Evolutionary conservation across 2,797 vertebrate genomes (phyloP).

Genomic region (Streptopelia turtur): DNA sequence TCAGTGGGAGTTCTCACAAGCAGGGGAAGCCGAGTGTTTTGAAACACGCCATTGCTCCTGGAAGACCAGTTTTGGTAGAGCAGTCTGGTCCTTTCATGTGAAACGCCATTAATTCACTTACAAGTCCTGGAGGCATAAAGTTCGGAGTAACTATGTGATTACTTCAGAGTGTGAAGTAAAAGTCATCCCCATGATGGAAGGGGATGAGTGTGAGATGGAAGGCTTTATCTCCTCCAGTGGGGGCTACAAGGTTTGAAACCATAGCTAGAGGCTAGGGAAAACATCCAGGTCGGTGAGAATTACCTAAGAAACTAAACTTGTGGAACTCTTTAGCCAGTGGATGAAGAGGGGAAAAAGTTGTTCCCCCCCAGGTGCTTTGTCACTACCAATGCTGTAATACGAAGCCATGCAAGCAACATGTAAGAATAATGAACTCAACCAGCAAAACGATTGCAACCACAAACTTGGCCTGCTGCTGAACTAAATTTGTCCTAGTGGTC

Average conservation of each 20-base stretch:
- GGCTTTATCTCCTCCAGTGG: not conserved
- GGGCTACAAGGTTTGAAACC: not conserved
- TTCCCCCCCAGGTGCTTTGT: not conserved
- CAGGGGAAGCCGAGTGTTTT: not conserved
- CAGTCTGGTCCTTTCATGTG: not conserved
- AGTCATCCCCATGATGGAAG: rapidly evolving
- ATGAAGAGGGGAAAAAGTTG: not conserved
- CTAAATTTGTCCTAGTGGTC: not conserved
- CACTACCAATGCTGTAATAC: too few relatives aligned
- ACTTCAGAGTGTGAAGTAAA: not conserved
- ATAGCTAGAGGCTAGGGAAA: not conserved
- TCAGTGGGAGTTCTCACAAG: not conserved
- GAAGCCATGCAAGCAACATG: not conserved
- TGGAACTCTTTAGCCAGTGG: not conserved
- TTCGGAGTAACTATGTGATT: not conserved
- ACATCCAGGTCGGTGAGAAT: not conserved
- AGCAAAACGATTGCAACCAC: rapidly evolving
- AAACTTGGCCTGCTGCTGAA: not conserved
- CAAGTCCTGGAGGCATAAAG: not conserved
- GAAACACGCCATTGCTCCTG: not conserved
- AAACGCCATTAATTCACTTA: not conserved
- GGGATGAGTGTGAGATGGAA: not conserved
- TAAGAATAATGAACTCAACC: not conserved
- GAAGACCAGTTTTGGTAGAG: not conserved
- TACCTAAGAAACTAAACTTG: not conserved